These are phyloP conservation scores for Pithecia hirsuta DNA, from an alignment of 2,797 vertebrate genomes.

Conservation along the genomic window DNA sequence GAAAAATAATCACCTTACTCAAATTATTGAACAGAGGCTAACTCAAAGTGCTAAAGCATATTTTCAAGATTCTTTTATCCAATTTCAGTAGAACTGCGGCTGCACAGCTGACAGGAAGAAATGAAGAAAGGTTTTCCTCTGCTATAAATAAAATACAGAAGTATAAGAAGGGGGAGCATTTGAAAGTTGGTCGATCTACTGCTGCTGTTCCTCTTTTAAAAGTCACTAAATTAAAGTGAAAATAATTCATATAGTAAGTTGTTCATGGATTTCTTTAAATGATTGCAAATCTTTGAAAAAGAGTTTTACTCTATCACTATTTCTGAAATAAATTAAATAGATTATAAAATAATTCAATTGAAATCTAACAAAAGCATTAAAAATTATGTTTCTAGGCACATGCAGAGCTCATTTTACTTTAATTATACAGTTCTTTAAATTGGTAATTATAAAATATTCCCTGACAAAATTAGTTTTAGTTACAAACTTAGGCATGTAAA, in stretches of 20 bases:
- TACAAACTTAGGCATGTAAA: conserved; percentile 75
- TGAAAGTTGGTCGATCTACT: conserved; percentile 73
- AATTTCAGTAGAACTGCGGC: conserved; percentile 73
- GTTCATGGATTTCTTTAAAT: conserved; percentile 51
- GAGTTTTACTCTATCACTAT: conserved; percentile 37
- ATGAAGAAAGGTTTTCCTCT: conserved; percentile 81
- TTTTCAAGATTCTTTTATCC: conserved; percentile 43
- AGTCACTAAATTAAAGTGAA: conserved; percentile 54
- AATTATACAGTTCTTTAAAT: conserved; percentile 77
- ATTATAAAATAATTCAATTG: conserved; percentile 55
- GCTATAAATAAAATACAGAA: conserved; percentile 84
- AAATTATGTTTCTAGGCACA: conserved; percentile 61
- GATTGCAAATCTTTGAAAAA: conserved; percentile 45
- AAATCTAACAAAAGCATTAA: conserved; percentile 55
- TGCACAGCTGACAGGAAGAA: conserved; percentile 79
- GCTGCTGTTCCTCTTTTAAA: conserved; percentile 82
- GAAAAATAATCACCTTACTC: conserved; percentile 39
- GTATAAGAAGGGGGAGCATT: conserved; percentile 71
- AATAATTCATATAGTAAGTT: conserved; percentile 48
- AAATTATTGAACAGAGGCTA: conserved; percentile 50
- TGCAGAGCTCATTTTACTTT: conserved; percentile 67
- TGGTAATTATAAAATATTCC: conserved; percentile 80
- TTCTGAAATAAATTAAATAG: conserved; percentile 56
- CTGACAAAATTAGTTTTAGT: conserved; percentile 79
- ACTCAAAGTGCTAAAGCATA: conserved; percentile 52